These are phyloP conservation scores for Ormia ochracea DNA, from an alignment of 2,888 invertebrate species.

Conservation along the genomic window DNA sequence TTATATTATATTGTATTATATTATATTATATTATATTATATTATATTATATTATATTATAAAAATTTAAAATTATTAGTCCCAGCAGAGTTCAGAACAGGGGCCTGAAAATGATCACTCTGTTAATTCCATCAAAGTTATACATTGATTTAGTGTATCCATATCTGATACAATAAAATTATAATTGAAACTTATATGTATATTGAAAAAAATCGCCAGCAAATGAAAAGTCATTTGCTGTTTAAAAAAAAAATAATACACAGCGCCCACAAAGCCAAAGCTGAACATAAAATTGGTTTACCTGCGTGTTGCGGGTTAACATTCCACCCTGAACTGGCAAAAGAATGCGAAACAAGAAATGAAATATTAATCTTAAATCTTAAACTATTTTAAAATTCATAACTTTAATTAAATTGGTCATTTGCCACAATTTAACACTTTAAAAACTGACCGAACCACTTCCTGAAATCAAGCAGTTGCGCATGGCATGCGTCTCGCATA, in stretches of 20 bases:
- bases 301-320: background rate
- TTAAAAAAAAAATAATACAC: background rate
- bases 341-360: conserved; percentile 8
- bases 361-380: conserved; percentile 54
- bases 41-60: no score
- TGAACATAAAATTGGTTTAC: background rate
- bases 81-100: no score
- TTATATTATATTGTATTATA: no score
- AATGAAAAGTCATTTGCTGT: conserved; percentile 15
- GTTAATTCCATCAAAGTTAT: no score
- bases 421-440: conserved; percentile 49
- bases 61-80: no score
- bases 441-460: conserved; percentile 35
- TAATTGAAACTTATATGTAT: background rate
- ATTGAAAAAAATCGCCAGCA: background rate
- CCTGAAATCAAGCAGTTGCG: background rate
- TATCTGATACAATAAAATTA: background rate
- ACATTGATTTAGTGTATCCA: no score
- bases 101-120: no score
- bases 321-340: conserved; percentile 21
- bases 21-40: no score
- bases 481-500: conserved; percentile 31
- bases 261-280: conserved; percentile 9
- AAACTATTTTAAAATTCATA: conserved; percentile 55
- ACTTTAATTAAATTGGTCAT: conserved; percentile 52